phyloP scores from a whole-genome alignment of 2,113 vertebrate genomes.

The Nesospiza acunhae region DNA sequence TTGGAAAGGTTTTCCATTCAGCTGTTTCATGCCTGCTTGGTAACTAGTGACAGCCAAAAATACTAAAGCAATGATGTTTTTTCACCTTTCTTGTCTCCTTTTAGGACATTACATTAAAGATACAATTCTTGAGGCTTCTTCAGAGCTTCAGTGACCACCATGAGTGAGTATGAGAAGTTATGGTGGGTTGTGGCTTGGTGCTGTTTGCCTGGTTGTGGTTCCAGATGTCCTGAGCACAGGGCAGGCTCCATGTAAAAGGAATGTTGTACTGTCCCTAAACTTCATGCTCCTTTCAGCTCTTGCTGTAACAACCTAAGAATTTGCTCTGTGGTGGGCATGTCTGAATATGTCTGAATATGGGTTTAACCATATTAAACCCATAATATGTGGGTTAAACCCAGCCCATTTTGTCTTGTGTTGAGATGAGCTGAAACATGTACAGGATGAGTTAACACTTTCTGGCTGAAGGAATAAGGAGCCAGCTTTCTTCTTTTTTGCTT shows the following conservation, averaged over 20 bases:
- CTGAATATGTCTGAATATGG: background rate
- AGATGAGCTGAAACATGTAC: background rate
- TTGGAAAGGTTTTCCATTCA: background rate
- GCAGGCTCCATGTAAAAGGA: background rate
- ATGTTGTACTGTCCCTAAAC: background rate
- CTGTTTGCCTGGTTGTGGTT: background rate
- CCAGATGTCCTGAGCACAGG: accelerated
- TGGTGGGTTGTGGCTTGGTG: background rate
- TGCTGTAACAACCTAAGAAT: background rate
- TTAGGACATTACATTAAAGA: conserved; percentile 98
- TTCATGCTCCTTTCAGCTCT: background rate
- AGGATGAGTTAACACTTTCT: background rate
- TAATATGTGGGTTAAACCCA: background rate
- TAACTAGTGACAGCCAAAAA: background rate
- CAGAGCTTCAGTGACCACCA: conserved; percentile 99
- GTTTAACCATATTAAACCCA: too few relatives aligned
- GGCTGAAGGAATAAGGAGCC: background rate
- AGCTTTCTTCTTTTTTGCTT: background rate
- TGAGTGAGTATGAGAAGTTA: conserved; percentile 84
- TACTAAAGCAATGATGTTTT: background rate
- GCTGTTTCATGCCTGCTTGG: background rate
- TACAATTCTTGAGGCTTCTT: conserved; percentile 95
- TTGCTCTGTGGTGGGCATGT: background rate
- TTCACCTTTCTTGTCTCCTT: background rate
- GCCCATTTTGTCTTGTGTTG: background rate